Conservation (phyloP, 2,888 invertebrate species). For the Himalopsyche tibetana region DNA sequence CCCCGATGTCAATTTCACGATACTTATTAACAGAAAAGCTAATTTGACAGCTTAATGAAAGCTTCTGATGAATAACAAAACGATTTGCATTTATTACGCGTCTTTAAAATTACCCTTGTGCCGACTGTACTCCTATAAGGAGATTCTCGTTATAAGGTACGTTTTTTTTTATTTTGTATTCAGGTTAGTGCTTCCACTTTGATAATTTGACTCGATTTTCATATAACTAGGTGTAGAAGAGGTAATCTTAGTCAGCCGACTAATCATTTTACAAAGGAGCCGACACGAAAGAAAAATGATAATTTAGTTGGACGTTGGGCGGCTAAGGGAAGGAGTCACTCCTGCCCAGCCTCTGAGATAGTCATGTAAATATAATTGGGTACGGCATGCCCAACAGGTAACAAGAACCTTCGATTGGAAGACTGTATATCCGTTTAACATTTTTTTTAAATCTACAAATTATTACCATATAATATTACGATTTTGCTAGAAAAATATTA, state of each 20-base stretch:
- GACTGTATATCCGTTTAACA: not conserved
- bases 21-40: not conserved
- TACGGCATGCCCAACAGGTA: conserved; percentile 13
- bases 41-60: conserved; percentile 27
- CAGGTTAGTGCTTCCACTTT: conserved; percentile 55
- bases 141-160: conserved; percentile 48
- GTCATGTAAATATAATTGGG: conserved; percentile 38
- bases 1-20: not conserved
- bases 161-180: conserved; percentile 56
- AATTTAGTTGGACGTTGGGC: conserved; percentile 52
- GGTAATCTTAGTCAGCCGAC: conserved; percentile 55
- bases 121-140: conserved; percentile 44
- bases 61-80: conserved; percentile 34
- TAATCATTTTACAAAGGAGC: conserved; percentile 58
- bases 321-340: conserved; percentile 46
- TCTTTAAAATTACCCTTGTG: not conserved
- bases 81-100: not conserved
- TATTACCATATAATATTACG: too few relatives aligned
- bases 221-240: conserved; percentile 63
- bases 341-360: conserved; percentile 27
- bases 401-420: not conserved
- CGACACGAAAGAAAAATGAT: conserved; percentile 56
- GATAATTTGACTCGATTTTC: conserved; percentile 63
- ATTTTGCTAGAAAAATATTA: too few relatives aligned
- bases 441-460: too few relatives aligned